Conservation (phyloP, 2,888 invertebrate genomes). For the Lamellibrachia columna region DNA sequence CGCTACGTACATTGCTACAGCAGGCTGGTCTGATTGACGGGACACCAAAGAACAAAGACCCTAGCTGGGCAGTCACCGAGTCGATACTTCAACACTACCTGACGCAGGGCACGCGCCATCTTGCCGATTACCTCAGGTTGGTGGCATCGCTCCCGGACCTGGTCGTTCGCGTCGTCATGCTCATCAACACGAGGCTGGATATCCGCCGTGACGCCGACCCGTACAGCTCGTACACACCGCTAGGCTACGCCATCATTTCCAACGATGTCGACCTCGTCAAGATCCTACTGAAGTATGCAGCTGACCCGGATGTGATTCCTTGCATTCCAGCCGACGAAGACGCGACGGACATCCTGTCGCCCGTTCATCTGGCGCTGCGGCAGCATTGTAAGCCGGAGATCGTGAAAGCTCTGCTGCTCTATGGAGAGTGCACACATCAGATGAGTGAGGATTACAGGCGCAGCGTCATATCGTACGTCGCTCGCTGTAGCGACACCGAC, state of each 20-base stretch:
- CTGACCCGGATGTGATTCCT: neutral
- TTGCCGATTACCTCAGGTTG: neutral
- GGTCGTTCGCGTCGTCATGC: neutral
- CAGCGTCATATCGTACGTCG: neutral
- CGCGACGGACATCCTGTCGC: neutral
- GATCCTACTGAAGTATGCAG: neutral
- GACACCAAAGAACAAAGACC: neutral
- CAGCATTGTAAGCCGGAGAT: conserved; percentile 9
- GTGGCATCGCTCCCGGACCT: neutral
- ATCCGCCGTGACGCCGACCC: neutral
- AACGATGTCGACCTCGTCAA: neutral
- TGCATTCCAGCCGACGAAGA: neutral
- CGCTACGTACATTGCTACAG: neutral
- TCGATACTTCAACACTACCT: neutral
- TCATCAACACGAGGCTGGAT: neutral
- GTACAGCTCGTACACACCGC: neutral
- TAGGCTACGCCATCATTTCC: neutral
- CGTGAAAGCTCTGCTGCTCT: neutral
- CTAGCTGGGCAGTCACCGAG: neutral
- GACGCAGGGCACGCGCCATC: neutral
- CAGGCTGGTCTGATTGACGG: neutral
- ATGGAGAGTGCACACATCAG: neutral
- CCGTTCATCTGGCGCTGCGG: neutral
- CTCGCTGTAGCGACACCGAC: conserved; percentile 4
- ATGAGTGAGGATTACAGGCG: neutral